phyloP scores from a whole-genome alignment of 1,140 invertebrate species.

The Aphelenchoides besseyi region DNA sequence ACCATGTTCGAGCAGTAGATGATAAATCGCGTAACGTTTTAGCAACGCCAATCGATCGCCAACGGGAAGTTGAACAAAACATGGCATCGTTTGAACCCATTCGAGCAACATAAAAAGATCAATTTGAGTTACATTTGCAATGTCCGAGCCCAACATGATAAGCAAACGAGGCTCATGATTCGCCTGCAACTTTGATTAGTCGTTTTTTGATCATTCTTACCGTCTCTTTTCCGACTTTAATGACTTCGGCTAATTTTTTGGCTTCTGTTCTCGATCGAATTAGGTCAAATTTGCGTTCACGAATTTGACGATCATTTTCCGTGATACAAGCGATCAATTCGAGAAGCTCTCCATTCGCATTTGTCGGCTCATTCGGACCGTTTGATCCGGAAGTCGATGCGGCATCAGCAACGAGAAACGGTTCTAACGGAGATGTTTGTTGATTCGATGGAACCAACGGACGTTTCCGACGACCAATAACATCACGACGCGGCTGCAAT shows the following conservation, averaged over 20 bases:
- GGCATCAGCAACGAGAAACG: constrained; percentile 22
- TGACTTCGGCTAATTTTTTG: constrained; percentile 40
- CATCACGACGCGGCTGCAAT: constrained; percentile 32
- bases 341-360: constrained; percentile 22
- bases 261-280: constrained; percentile 43
- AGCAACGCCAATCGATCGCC: constrained; percentile 36
- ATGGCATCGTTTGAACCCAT: constrained; percentile 43
- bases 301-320: constrained; percentile 38
- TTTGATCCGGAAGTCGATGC: constrained; percentile 1
- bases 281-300: constrained; percentile 41
- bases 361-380: neutral
- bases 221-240: constrained; percentile 21
- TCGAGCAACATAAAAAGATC: constrained; percentile 44
- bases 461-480: constrained; percentile 31
- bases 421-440: constrained; percentile 25
- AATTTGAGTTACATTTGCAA: constrained; percentile 45
- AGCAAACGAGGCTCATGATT: neutral
- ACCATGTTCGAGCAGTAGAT: constrained; percentile 45
- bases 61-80: constrained; percentile 30
- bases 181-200: constrained; percentile 21
- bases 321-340: constrained; percentile 38
- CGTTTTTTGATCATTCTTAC: neutral
- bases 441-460: constrained; percentile 7
- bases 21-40: constrained; percentile 48
- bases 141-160: constrained; percentile 41